Evolutionary conservation across 2,888 invertebrate genomes (phyloP).

Genomic region (Aproaerema taeniolella): DNA sequence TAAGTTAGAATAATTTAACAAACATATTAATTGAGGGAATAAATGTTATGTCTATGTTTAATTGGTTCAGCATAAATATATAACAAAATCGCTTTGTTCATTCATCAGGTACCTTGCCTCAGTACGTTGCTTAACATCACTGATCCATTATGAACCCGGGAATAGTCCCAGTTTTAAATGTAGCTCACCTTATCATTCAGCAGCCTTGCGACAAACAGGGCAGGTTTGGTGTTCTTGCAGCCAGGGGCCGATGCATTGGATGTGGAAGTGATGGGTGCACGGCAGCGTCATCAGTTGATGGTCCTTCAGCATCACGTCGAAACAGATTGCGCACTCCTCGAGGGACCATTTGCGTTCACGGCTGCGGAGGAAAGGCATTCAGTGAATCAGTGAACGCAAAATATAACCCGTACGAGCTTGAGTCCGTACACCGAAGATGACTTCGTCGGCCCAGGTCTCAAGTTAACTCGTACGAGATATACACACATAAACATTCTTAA

Average conservation of each 20-base stretch:
- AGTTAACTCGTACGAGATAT: not conserved
- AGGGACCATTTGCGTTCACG: constrained; percentile 54
- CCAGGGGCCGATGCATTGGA: constrained; percentile 60
- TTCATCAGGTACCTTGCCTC: too few species aligned
- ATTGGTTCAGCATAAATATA: too few species aligned
- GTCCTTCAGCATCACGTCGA: constrained; percentile 51
- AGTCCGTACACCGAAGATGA: not conserved
- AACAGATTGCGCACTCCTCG: constrained; percentile 66
- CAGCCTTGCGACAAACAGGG: constrained; percentile 57
- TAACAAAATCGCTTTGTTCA: too few species aligned
- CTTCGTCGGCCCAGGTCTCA: not conserved
- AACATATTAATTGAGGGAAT: too few species aligned
- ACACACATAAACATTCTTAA: not conserved
- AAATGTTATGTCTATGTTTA: not conserved
- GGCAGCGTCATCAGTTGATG: constrained; percentile 48
- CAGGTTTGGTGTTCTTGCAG: constrained; percentile 59
- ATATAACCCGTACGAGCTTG: not conserved
- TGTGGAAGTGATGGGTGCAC: constrained; percentile 64
- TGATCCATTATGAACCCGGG: not conserved
- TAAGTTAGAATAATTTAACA: too few species aligned
- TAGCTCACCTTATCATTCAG: constrained; percentile 23
- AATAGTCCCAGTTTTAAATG: not conserved
- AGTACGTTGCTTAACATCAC: not conserved
- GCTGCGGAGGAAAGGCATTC: too few species aligned
- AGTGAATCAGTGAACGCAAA: not conserved